Conservation (phyloP, 2,888 invertebrate species). For the Phalangium opilio region DNA sequence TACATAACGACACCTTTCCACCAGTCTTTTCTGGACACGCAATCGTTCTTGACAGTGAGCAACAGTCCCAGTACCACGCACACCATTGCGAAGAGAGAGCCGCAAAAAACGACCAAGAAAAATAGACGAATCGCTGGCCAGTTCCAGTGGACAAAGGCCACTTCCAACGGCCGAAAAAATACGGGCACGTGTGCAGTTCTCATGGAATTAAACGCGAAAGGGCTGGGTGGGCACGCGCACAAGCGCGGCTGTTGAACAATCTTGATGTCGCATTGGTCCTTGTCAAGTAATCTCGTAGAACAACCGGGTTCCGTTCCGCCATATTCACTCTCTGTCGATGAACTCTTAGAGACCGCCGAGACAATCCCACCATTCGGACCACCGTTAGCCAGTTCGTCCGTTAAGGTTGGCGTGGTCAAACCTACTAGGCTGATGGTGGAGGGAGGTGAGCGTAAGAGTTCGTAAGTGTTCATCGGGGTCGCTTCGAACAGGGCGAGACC, state of each 20-base stretch:
- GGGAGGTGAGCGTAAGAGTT: too few relatives aligned
- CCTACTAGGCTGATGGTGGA: too few relatives aligned
- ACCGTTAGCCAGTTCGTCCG: too few relatives aligned
- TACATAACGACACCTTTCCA: constrained; percentile 67
- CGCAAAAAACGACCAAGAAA: constrained; percentile 2
- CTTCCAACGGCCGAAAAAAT: background rate
- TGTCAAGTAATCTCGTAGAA: background rate
- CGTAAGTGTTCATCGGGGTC: too few relatives aligned
- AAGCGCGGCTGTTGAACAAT: too few relatives aligned
- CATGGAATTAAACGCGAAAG: too few relatives aligned
- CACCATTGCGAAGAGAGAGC: background rate
- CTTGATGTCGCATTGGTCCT: background rate
- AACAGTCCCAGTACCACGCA: constrained; percentile 3
- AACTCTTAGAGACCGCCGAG: background rate
- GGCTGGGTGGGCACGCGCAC: too few relatives aligned
- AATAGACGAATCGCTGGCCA: constrained; percentile 3
- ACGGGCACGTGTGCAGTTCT: too few relatives aligned
- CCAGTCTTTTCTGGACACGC: constrained; percentile 40
- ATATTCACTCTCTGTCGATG: background rate
- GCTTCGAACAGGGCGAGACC: too few relatives aligned
- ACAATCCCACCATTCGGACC: too few relatives aligned
- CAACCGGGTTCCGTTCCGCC: background rate
- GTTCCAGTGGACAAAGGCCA: constrained; percentile 1
- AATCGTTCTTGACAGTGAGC: background rate
- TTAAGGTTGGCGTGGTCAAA: too few relatives aligned